Percentiles rank a stretch among this genome's conserved stretches.
phyloP scores from a whole-genome alignment of 1,140 invertebrate species.

The Neotoxoptera formosana region DNA sequence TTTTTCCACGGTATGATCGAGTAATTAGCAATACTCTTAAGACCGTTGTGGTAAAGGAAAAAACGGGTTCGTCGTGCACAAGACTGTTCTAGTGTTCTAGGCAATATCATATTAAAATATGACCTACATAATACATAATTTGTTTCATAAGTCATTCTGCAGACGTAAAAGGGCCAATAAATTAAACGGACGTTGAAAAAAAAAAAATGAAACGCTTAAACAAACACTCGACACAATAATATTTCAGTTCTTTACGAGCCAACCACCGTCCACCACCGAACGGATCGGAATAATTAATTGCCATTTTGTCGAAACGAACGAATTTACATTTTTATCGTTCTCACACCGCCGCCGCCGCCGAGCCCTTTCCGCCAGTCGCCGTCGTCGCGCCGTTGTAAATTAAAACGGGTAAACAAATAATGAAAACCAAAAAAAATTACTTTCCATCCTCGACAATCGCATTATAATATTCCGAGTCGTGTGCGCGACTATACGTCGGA shows the following conservation, averaged over 20 bases:
- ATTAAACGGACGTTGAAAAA: not conserved
- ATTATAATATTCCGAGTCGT: not conserved
- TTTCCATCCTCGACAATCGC: not conserved
- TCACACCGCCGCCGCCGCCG: too few species aligned
- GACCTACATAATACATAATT: not conserved
- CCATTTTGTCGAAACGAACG: not conserved
- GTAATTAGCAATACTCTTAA: not conserved
- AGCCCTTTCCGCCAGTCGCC: not conserved
- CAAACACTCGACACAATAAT: constrained; percentile 11
- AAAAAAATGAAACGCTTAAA: not conserved
- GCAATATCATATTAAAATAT: too few species aligned
- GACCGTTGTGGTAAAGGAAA: not conserved
- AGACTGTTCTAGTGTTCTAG: too few species aligned
- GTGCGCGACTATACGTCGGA: too few species aligned
- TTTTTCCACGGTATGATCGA: not conserved
- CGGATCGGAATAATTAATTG: constrained; percentile 40
- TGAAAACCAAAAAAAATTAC: not conserved
- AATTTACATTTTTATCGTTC: constrained; percentile 38
- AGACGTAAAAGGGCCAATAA: not conserved
- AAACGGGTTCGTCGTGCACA: not conserved
- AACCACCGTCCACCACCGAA: not conserved
- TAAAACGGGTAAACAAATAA: not conserved
- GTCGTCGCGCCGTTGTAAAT: not conserved
- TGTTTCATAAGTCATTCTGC: not conserved
- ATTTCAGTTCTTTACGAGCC: not conserved